Percentiles rank a stretch among this genome's conserved stretches.
These are phyloP conservation scores for Alloplasta piceator DNA, from an alignment of 2,888 invertebrate species.

Conservation along the genomic window DNA sequence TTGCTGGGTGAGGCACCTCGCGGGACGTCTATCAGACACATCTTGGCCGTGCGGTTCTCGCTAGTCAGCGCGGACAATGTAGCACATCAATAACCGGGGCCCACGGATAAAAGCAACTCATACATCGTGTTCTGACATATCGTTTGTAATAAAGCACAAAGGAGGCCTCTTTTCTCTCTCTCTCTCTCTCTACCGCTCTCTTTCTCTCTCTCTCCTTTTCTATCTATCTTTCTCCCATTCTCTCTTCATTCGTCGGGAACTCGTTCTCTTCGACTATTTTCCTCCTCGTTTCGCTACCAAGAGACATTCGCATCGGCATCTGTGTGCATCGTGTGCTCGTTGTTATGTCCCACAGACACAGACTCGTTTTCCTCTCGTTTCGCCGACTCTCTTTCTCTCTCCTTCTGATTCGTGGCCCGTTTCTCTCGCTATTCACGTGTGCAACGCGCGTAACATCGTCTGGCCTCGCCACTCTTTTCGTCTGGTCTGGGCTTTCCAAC, in stretches of 20 bases:
- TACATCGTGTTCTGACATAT: conserved; percentile 82
- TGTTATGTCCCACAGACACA: conserved; percentile 18
- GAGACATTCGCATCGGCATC: conserved; percentile 74
- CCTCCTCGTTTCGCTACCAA: conserved; percentile 28
- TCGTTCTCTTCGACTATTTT: conserved; percentile 20
- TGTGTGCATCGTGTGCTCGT: conserved; percentile 68
- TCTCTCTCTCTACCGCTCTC: conserved; percentile 26
- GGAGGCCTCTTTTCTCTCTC: conserved; percentile 69
- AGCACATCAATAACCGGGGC: conserved; percentile 81
- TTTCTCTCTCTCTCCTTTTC: not conserved
- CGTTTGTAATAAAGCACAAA: conserved; percentile 83
- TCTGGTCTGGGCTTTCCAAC: conserved; percentile 26
- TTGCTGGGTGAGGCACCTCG: conserved; percentile 61
- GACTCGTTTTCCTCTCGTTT: conserved; percentile 50
- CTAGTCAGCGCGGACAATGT: conserved; percentile 81
- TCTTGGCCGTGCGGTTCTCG: conserved; percentile 73
- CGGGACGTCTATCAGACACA: conserved; percentile 78
- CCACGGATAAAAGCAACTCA: conserved; percentile 80
- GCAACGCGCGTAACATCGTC: conserved; percentile 23
- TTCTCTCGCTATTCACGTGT: conserved; percentile 43
- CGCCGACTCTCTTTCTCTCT: not conserved
- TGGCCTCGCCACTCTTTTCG: conserved; percentile 19
- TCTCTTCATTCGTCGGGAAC: not conserved
- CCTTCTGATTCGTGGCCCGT: conserved; percentile 66
- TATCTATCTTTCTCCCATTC: not conserved